Evolutionary conservation across 2,797 vertebrate species (phyloP), one percentile per base, ranked within the genome.

Genomic region (Florisuga fusca): DNA sequence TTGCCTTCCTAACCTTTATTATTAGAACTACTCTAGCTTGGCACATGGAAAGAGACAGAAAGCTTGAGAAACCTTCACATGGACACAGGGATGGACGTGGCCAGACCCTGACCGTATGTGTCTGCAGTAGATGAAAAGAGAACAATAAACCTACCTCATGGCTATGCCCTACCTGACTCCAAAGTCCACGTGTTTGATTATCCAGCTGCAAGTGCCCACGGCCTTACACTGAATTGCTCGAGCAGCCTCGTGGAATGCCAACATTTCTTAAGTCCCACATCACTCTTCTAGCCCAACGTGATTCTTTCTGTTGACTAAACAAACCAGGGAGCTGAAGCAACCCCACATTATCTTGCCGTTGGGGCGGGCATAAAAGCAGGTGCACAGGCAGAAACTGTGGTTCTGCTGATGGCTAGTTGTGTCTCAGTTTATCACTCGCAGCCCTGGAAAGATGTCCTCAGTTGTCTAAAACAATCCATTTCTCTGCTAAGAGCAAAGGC

Each of bases 391-490:
- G 83, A 51, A 91, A 63, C 67, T 38, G 69, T 84, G 69, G 51
- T 63, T 94, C 79, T 90, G 63, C 63, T 90, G 83, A 79, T 64
- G 57, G 74, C 48, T 45, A 48, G n/a, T 43, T 54, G 12, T 62
- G 83, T 89, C 87, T 94, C 80, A 82, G 77, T 94, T 96, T 89
- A 90, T 93, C 90, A 46, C 41, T 43, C 71, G 74, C 67, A 84
- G 59, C 50, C 59, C 74, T 87, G 57, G 61, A 93, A 95, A 90
- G 53, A 29, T 9, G 45, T 67, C 64, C 86, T 36, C 51, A 62
- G 68, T 77, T 95, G 88, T 95, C 91, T 94, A 67, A 94, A 95
- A 78, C 85, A 93, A 91, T 91, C 64, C 27, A 36, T 77, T 86
- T 86, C 75, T 87, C 73, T 91, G 69, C 51, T 94, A 31, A 75